Percentiles rank a stretch among this genome's conserved stretches.
Conservation (phyloP, 2,888 invertebrate genomes). For the Cantharis lateralis region DNA sequence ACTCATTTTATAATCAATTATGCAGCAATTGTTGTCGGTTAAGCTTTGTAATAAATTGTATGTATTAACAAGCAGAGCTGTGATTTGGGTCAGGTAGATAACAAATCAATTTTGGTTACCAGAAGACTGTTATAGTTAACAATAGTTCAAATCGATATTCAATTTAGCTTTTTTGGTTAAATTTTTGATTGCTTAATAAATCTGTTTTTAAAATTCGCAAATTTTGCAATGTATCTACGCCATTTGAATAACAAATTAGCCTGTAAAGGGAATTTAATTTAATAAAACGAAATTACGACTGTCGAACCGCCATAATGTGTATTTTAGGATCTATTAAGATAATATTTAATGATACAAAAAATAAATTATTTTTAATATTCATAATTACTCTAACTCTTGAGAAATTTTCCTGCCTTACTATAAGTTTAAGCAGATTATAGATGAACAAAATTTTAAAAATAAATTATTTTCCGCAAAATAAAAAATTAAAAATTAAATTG, state of each 20-base stretch:
- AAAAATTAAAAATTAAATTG: no score
- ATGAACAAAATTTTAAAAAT: no score
- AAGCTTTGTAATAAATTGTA: not conserved
- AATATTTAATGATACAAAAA: not conserved
- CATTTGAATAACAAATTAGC: not conserved
- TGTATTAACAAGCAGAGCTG: not conserved
- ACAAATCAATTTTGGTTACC: slow-evolving; percentile 3
- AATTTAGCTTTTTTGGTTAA: not conserved
- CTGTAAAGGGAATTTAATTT: not conserved
- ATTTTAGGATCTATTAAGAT: not conserved
- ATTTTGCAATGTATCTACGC: not conserved
- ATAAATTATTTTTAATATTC: no score
- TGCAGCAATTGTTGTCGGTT: not conserved
- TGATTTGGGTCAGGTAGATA: not conserved
- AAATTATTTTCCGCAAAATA: no score
- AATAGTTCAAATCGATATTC: slow-evolving; percentile 2
- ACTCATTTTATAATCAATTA: not conserved
- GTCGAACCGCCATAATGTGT: not conserved
- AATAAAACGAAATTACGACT: not conserved
- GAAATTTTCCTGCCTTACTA: no score
- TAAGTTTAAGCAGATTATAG: no score
- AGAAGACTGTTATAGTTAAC: not conserved
- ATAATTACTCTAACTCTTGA: no score
- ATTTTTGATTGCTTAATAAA: slow-evolving; percentile 2
- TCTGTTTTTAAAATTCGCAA: not conserved